These are phyloP conservation scores for Lemur catta DNA, from an alignment of 2,797 vertebrate species.

Conservation along the genomic window DNA sequence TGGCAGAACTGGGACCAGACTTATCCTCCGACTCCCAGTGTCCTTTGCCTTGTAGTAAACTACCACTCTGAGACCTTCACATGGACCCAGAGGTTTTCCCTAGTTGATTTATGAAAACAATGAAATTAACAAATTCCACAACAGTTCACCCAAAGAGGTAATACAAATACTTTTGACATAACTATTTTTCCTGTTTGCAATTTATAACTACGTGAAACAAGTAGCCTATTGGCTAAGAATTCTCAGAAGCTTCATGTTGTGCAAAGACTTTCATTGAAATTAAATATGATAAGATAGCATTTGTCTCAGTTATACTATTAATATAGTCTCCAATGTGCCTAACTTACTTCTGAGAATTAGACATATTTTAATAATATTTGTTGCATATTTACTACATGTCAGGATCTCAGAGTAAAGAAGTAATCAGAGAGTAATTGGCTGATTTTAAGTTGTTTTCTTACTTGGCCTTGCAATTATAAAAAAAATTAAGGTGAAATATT, in stretches of 20 bases:
- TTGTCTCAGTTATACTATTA: background rate
- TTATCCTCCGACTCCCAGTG: background rate
- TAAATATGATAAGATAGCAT: background rate
- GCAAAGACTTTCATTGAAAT: conserved; percentile 11
- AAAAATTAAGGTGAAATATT: conserved; percentile 13
- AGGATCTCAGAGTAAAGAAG: background rate
- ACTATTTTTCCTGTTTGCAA: background rate
- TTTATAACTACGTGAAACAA: background rate
- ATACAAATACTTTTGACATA: background rate
- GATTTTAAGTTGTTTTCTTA: conserved; percentile 33
- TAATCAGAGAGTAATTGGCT: background rate
- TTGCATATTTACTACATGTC: conserved; percentile 4
- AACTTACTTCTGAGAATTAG: conserved; percentile 46
- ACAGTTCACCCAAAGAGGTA: background rate
- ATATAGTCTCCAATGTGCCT: background rate
- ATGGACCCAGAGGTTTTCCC: background rate
- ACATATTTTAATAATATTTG: conserved; percentile 18
- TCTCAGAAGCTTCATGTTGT: conserved; percentile 11
- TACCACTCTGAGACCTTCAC: background rate
- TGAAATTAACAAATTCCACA: conserved; percentile 30
- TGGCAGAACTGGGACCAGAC: background rate
- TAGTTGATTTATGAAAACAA: conserved; percentile 30
- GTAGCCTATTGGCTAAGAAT: background rate
- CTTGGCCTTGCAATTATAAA: background rate
- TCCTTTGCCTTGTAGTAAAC: background rate